Conservation (phyloP, 2,888 invertebrate species). For the Lampropteryx suffumata region DNA sequence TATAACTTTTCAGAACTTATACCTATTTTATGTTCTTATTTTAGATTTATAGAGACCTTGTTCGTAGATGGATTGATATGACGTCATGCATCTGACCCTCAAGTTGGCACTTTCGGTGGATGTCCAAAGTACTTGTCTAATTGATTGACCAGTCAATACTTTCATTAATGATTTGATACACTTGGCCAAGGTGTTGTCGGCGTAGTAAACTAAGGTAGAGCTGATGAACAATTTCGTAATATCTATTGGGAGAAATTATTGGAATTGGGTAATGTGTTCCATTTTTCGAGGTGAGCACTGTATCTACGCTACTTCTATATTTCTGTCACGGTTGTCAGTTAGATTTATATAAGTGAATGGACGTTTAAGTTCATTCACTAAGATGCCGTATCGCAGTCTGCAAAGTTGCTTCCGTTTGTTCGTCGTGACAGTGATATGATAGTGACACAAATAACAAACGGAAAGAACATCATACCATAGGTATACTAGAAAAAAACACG, state of each 20-base stretch:
- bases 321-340: too few relatives aligned
- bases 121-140: constrained; percentile 22
- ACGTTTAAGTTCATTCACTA: too few relatives aligned
- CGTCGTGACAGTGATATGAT: too few relatives aligned
- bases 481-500: too few relatives aligned
- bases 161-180: constrained; percentile 25
- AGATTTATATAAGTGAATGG: too few relatives aligned
- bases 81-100: constrained; percentile 5
- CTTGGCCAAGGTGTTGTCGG: constrained; percentile 4
- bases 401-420: too few relatives aligned
- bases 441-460: too few relatives aligned
- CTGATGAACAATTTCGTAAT: constrained; percentile 1
- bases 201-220: constrained; percentile 11
- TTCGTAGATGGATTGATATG: background rate
- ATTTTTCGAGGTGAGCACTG: background rate
- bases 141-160: constrained; percentile 28
- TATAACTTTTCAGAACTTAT: too few relatives aligned
- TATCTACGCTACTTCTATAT: too few relatives aligned
- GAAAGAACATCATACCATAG: too few relatives aligned
- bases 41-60: background rate
- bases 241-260: background rate
- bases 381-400: too few relatives aligned
- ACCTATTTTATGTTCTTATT: too few relatives aligned
- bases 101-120: background rate
- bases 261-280: constrained; percentile 11